Percentiles rank a stretch among this genome's conserved stretches.
phyloP scores from a whole-genome alignment of 2,797 vertebrate species.

The Eutrigla gurnardus region DNA sequence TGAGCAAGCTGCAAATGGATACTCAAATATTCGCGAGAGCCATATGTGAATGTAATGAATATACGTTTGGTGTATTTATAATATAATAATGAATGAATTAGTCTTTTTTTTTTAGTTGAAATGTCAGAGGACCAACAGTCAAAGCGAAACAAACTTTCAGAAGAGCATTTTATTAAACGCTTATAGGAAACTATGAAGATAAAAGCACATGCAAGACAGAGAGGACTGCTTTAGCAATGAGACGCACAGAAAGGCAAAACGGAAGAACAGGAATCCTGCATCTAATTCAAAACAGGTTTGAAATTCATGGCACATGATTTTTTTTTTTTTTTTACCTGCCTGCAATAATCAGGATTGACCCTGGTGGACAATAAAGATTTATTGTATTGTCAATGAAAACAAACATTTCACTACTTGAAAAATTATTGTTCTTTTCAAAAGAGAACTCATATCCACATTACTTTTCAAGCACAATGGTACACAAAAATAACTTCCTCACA shows the following conservation, averaged over 20 bases:
- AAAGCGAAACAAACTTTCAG: conserved; percentile 43
- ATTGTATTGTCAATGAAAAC: conserved; percentile 4
- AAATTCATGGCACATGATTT: conserved; percentile 67
- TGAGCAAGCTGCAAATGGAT: not conserved
- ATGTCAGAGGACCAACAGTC: conserved; percentile 10
- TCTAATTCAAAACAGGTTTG: conserved; percentile 47
- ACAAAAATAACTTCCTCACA: conserved; percentile 66
- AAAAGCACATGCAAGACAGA: conserved; percentile 68
- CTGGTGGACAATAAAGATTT: not conserved
- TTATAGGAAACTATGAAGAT: conserved; percentile 52
- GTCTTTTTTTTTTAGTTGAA: conserved; percentile 5
- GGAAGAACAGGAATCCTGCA: conserved; percentile 34
- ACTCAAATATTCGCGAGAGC: not conserved
- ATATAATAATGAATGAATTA: not conserved
- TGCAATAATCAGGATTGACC: conserved; percentile 17
- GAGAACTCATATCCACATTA: conserved; percentile 37
- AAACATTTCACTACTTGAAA: conserved; percentile 31
- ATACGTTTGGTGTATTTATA: not conserved
- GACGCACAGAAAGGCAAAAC: conserved; percentile 56
- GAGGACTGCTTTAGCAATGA: conserved; percentile 49
- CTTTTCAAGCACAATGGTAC: conserved; percentile 43
- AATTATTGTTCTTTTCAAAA: conserved; percentile 34
- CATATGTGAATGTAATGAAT: conserved; percentile 1
- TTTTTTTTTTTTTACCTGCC: conserved; percentile 11
- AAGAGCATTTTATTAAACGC: conserved; percentile 73